Percentiles rank a stretch among this genome's conserved stretches.
These are phyloP conservation scores for Heliconius hortense DNA, from an alignment of 2,888 invertebrate genomes.

Conservation along the genomic window DNA sequence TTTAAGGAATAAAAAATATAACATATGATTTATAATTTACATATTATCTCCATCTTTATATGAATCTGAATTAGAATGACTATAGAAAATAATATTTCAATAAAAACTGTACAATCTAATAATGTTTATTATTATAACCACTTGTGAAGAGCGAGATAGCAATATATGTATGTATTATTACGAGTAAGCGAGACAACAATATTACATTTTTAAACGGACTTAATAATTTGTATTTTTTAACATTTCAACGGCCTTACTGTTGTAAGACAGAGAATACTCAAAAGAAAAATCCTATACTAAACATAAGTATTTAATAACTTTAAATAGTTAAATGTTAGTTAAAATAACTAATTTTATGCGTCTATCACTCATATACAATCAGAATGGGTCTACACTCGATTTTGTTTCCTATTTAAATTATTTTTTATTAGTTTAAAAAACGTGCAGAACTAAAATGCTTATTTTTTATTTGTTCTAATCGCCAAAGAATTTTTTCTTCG, in stretches of 20 bases:
- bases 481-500: constrained; percentile 32
- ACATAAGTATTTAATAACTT: constrained; percentile 32
- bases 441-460: constrained; percentile 3
- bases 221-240: constrained; percentile 14
- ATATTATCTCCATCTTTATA: no score
- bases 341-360: not conserved
- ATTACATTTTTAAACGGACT: not conserved
- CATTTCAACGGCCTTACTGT: constrained; percentile 34
- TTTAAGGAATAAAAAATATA: no score
- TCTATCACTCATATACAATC: not conserved
- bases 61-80: no score
- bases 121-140: no score
- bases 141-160: not conserved
- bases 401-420: not conserved
- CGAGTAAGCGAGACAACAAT: constrained; percentile 10
- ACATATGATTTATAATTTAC: no score
- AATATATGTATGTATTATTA: not conserved
- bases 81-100: no score
- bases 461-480: constrained; percentile 17
- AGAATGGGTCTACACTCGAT: not conserved
- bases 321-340: constrained; percentile 8
- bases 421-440: not conserved
- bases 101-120: no score
- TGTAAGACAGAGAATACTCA: constrained; percentile 50
- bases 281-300: constrained; percentile 60